A percentile compares a stretch with the other conserved stretches of the same genome.
Conservation (phyloP, 2,888 invertebrate species). For the Drosophila multiciliata region DNA sequence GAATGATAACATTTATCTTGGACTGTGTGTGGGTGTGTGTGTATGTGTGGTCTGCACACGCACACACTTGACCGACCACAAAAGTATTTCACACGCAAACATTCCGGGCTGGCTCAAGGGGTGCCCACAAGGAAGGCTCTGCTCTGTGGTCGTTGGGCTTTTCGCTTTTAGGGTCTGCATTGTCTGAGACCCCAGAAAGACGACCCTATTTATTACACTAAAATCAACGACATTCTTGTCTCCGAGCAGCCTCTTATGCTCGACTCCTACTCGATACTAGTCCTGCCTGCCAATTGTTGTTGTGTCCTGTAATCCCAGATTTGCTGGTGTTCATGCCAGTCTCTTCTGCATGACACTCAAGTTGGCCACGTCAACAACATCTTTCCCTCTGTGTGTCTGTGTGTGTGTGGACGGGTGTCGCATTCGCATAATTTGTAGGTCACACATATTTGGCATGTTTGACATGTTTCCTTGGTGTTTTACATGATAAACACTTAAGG, state of each 20-base stretch:
- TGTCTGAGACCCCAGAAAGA: constrained; percentile 20
- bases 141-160: constrained; percentile 8
- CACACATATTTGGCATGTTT: constrained; percentile 80
- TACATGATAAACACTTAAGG: constrained; percentile 79
- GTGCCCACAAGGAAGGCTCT: constrained; percentile 12
- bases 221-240: constrained; percentile 38
- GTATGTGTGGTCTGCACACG: background rate
- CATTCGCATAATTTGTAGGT: constrained; percentile 79
- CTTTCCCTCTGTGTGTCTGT: background rate
- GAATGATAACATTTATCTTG: constrained; percentile 37
- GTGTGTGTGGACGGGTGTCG: constrained; percentile 49
- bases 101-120: constrained; percentile 41
- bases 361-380: background rate
- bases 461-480: constrained; percentile 78
- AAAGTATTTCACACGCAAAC: constrained; percentile 63
- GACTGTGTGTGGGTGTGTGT: background rate
- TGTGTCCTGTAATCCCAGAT: constrained; percentile 48
- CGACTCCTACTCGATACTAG: constrained; percentile 1
- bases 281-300: constrained; percentile 16
- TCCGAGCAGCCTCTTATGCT: constrained; percentile 8
- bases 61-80: constrained; percentile 53
- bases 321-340: constrained; percentile 41
- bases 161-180: constrained; percentile 23
- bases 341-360: constrained; percentile 28
- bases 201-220: constrained; percentile 9